Percentiles rank a stretch among this genome's conserved stretches.
phyloP scores from a whole-genome alignment of 2,888 invertebrate genomes.

The Lypha dubia region DNA sequence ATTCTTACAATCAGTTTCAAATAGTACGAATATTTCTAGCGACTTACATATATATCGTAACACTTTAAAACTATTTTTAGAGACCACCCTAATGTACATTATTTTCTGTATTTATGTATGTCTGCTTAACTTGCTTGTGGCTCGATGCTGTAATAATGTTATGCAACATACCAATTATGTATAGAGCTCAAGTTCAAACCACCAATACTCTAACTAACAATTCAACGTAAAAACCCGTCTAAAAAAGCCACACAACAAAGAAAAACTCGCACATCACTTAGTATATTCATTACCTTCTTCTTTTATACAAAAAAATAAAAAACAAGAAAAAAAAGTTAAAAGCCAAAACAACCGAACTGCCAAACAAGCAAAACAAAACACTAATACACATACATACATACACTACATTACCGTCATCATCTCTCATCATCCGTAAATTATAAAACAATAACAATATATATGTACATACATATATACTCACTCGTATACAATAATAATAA shows the following conservation, averaged over 20 bases:
- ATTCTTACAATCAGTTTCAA: too few species aligned
- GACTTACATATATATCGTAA: too few species aligned
- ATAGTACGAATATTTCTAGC: too few species aligned
- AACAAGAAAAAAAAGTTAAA: conserved; percentile 53
- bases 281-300: conserved; percentile 40
- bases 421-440: conserved; percentile 73
- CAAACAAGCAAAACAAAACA: neutral
- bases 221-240: conserved; percentile 70
- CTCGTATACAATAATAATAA: conserved; percentile 42
- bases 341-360: conserved; percentile 51
- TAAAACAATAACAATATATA: conserved; percentile 19
- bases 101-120: conserved; percentile 30
- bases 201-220: conserved; percentile 71
- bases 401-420: conserved; percentile 73
- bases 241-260: conserved; percentile 56
- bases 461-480: too few species aligned
- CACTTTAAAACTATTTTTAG: too few species aligned
- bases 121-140: conserved; percentile 43
- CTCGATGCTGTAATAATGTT: conserved; percentile 81
- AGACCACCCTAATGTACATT: neutral
- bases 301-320: conserved; percentile 22
- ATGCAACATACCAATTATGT: conserved; percentile 79
- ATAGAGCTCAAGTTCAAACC: conserved; percentile 77
- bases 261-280: conserved; percentile 58
- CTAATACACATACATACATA: neutral